Conservation (phyloP, 2,113 vertebrate genomes). For the Cyprinodon brontotheroides region DNA sequence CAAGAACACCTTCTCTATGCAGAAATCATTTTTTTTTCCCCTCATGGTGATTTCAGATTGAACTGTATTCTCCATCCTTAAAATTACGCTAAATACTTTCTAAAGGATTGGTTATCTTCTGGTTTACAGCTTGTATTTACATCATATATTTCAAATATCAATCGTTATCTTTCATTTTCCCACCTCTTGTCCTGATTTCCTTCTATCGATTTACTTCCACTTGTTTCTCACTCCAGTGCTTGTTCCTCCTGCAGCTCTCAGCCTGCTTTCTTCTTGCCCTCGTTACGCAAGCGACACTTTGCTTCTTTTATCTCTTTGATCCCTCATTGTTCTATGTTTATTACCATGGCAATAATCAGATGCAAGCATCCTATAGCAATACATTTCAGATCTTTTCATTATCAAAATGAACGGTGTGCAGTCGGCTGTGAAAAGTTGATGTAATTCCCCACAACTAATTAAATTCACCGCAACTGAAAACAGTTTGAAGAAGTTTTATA, state of each 20-base stretch:
- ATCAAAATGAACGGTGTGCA: slow-evolving; percentile 48
- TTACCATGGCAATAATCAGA: slow-evolving; percentile 56
- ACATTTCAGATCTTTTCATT: slow-evolving; percentile 42
- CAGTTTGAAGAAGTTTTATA: too few species aligned
- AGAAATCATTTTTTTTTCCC: slow-evolving; percentile 3
- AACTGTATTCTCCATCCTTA: slow-evolving; percentile 40
- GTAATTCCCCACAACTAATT: slow-evolving; percentile 38
- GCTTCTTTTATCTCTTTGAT: slow-evolving; percentile 40
- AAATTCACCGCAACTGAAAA: too few species aligned
- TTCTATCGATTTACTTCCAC: slow-evolving; percentile 54
- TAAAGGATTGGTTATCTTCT: slow-evolving; percentile 43
- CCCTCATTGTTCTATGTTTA: slow-evolving; percentile 41
- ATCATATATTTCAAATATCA: slow-evolving; percentile 50
- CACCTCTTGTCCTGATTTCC: slow-evolving; percentile 46
- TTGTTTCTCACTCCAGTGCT: slow-evolving; percentile 35
- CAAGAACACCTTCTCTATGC: slow-evolving; percentile 14
- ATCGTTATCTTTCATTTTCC: slow-evolving; percentile 46
- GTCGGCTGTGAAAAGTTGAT: slow-evolving; percentile 36
- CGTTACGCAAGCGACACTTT: slow-evolving; percentile 62
- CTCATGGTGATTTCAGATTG: slow-evolving; percentile 42
- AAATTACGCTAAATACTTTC: slow-evolving; percentile 52
- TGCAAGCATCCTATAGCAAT: slow-evolving; percentile 35
- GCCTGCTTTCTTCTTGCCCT: slow-evolving; percentile 44
- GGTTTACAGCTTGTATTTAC: slow-evolving; percentile 37
- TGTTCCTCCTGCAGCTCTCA: slow-evolving; percentile 32